These are phyloP conservation scores for Tetragonula carbonaria DNA, from an alignment of 2,888 invertebrate genomes.

Conservation along the genomic window DNA sequence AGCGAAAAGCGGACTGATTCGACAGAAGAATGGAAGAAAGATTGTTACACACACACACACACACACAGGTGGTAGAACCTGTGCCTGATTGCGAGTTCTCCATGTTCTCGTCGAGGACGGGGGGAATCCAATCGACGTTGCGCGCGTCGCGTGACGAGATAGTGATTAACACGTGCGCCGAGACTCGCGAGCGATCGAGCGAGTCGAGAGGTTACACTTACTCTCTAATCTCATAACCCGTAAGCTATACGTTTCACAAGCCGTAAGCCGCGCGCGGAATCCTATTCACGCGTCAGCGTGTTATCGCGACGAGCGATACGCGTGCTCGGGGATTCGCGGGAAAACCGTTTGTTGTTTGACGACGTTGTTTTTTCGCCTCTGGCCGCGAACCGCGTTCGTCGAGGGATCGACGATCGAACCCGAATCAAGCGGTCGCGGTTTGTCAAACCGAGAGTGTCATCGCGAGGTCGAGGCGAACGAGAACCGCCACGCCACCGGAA, in stretches of 20 bases:
- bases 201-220: neutral
- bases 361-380: too few species aligned
- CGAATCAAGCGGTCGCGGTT: neutral
- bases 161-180: conserved; percentile 77
- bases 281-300: neutral
- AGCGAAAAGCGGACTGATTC: too few species aligned
- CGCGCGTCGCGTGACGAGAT: conserved; percentile 71
- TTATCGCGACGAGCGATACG: conserved; percentile 3
- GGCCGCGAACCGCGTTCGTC: too few species aligned
- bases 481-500: conserved; percentile 15
- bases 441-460: neutral
- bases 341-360: neutral
- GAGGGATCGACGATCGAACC: neutral
- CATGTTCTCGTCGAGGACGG: neutral
- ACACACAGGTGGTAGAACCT: neutral
- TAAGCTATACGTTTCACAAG: too few species aligned
- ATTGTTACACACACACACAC: accelerated
- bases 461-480: conserved; percentile 33
- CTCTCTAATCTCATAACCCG: too few species aligned
- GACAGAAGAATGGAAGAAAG: neutral
- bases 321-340: conserved; percentile 20
- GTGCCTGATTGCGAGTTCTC: neutral
- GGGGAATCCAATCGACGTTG: conserved; percentile 20
- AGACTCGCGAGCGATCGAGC: conserved; percentile 59
- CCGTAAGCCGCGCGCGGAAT: neutral